A percentile compares a stretch with the other conserved stretches of the same genome.
Conservation (phyloP, 2,113 vertebrate genomes). For the Campylomormyrus tamandua region DNA sequence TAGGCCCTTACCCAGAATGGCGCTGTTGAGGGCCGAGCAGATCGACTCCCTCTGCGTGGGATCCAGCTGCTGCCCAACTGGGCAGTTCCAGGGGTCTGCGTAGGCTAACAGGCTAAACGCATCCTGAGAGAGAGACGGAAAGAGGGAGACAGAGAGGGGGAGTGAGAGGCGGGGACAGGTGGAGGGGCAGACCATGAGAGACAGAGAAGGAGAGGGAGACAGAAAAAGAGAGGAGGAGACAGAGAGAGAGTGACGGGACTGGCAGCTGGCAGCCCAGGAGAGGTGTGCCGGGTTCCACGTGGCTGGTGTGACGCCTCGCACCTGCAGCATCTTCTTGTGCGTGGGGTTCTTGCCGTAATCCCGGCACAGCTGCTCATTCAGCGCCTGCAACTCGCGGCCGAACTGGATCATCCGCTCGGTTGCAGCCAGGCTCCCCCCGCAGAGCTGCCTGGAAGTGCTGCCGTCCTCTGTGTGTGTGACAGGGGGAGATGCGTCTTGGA, state of each 20-base stretch:
- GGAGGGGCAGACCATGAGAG: not conserved
- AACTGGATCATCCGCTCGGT: conserved; percentile 97
- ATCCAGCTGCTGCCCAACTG: conserved; percentile 91
- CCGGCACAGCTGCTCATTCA: conserved; percentile 85
- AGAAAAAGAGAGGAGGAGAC: not conserved
- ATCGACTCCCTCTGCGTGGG: conserved; percentile 91
- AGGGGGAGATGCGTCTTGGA: not conserved
- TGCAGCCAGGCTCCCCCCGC: conserved; percentile 89
- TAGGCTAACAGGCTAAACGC: conserved; percentile 95
- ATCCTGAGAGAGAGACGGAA: conserved; percentile 63
- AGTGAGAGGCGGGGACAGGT: not conserved
- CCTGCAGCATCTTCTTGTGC: conserved; percentile 85
- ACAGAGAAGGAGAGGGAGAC: not conserved
- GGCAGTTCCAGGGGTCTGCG: conserved; percentile 95
- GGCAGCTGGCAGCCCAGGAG: too few species aligned
- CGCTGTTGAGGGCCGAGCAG: conserved; percentile 95
- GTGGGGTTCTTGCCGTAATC: conserved; percentile 87
- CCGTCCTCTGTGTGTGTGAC: conserved; percentile 64
- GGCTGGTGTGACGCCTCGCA: conserved; percentile 26
- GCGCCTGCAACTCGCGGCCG: conserved; percentile 85
- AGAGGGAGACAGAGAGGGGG: not conserved
- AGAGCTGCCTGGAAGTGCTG: conserved; percentile 80
- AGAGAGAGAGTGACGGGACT: not conserved
- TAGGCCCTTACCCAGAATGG: conserved; percentile 84
- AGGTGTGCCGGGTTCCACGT: too few species aligned